Percentiles rank a stretch among this genome's conserved stretches.
Conservation (phyloP, 2,888 invertebrate species). For the Agrochola macilenta region DNA sequence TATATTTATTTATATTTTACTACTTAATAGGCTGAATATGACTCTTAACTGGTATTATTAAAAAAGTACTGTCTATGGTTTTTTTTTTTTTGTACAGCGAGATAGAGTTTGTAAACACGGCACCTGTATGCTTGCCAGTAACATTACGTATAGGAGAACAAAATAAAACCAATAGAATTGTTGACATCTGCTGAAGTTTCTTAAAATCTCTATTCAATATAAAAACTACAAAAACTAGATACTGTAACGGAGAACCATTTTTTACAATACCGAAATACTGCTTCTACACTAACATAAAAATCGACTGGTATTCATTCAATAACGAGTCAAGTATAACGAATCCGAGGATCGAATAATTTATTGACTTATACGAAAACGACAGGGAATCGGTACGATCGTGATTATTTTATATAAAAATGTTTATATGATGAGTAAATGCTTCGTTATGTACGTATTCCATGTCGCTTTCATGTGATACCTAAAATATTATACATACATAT, state of each 20-base stretch:
- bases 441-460: constrained; percentile 73
- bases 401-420: constrained; percentile 69
- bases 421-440: constrained; percentile 80
- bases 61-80: constrained; percentile 33
- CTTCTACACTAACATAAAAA: constrained; percentile 83
- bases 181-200: constrained; percentile 68
- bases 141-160: constrained; percentile 60
- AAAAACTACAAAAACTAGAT: constrained; percentile 86
- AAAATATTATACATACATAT: constrained; percentile 80
- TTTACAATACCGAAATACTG: constrained; percentile 87
- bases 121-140: constrained; percentile 62
- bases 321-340: constrained; percentile 79
- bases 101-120: constrained; percentile 68
- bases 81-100: constrained; percentile 41
- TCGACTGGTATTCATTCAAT: constrained; percentile 82
- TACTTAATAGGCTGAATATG: constrained; percentile 56
- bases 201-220: constrained; percentile 82
- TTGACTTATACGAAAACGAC: constrained; percentile 80
- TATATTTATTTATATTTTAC: constrained; percentile 62
- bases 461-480: constrained; percentile 79
- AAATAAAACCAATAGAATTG: constrained; percentile 62
- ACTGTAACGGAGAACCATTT: constrained; percentile 82
- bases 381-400: constrained; percentile 74
- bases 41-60: constrained; percentile 38
- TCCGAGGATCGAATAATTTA: constrained; percentile 80